A percentile compares a stretch with the other conserved stretches of the same genome.
Conservation (phyloP, 2,797 vertebrate genomes). For the Eidolon dupreanum region DNA sequence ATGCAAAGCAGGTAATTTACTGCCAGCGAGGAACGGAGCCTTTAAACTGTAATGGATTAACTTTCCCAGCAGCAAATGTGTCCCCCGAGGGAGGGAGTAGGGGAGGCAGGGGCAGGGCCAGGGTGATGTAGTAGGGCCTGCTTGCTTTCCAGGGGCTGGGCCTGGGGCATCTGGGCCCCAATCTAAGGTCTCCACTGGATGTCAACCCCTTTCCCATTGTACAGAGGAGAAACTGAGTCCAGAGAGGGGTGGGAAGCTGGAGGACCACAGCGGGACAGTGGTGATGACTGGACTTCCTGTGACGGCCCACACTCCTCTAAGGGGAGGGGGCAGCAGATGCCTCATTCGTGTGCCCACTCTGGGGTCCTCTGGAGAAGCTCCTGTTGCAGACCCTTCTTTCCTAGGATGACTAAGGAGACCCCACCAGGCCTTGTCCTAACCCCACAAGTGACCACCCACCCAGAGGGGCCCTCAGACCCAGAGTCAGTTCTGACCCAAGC, state of each 20-base stretch:
- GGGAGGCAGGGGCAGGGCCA: background rate
- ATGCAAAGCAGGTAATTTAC: slow-evolving; percentile 87
- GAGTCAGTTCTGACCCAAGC: background rate
- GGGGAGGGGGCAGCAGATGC: background rate
- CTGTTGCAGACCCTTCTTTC: background rate
- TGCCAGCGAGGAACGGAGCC: slow-evolving; percentile 71
- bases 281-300: background rate
- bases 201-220: background rate
- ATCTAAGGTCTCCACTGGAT: background rate
- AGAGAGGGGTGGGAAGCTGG: too few species aligned
- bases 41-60: slow-evolving; percentile 85
- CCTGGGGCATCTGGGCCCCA: background rate
- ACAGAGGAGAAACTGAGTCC: background rate
- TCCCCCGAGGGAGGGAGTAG: slow-evolving; percentile 25
- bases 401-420: background rate
- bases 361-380: background rate
- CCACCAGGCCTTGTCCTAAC: background rate
- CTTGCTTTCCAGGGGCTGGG: background rate
- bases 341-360: background rate
- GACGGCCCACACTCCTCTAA: background rate
- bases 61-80: slow-evolving; percentile 78
- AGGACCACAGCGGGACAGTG: rapidly evolving
- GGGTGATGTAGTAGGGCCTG: background rate
- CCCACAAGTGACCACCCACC: background rate
- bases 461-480: background rate